Evolutionary conservation across 2,797 vertebrate species (phyloP), one percentile per base, ranked within the genome.

Genomic region (Pantherophis alleghaniensis): DNA sequence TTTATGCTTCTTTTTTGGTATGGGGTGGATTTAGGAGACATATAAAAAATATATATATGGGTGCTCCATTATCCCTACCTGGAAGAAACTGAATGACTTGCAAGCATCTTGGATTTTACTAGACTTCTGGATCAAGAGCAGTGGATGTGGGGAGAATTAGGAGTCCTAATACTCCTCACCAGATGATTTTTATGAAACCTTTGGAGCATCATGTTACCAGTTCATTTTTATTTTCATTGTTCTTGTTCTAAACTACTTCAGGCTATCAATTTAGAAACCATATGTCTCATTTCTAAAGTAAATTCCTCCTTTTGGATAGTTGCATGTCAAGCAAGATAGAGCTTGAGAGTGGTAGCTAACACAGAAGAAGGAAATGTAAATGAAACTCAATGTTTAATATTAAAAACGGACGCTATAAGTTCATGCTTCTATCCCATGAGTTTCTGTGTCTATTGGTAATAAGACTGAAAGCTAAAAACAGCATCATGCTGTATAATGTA

Each of bases 211-310:
- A 61, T 51, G n/a, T 61, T 89, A 20, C n/a, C 47, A 28, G 5
- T 10, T 24, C 22, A 83, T 83, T 47, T 83, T 47, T 83, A 24
- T 47, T 83, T 47, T 83, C 16, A 66, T 63, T 11, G 53, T 13
- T 51, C 37, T 63, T 60, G 18, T 0, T 16, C 47, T 74, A 90
- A 92, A 96, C 94, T 95, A 95, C 95, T 96, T 96, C 95, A 95
- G 94, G 94, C 91, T 92, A 92, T 91, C 92, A 96, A 94, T 95
- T 91, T 89, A 95, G 88, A 95, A 93, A 66, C 57, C 63, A 87
- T 55, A 32, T 5, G 28, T 26, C 28, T 51, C 26, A 24, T 47
- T 61, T 92, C 5, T 53, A 13, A n/a, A 53, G 20, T 63, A 86
- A 66, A 66, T 53, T 22, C 26, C 32, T 90, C 32, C 16, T 42